Evolutionary conservation across 2,888 invertebrate species (phyloP).

Genomic region (Taphrorychus bicolor): DNA sequence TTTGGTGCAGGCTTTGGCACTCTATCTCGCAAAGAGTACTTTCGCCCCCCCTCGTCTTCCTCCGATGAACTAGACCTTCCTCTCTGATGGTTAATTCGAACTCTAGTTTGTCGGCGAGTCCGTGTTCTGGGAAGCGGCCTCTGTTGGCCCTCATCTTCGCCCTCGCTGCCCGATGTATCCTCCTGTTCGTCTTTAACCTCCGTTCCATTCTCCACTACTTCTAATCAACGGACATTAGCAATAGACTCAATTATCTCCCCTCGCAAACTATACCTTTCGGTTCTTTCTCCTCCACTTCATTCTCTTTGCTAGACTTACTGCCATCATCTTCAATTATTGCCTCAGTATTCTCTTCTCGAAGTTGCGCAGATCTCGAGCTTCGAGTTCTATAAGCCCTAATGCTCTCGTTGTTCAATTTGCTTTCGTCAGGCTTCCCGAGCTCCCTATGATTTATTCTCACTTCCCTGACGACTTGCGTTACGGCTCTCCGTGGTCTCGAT

Average conservation of each 20-base stretch:
- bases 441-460: slow-evolving; percentile 18
- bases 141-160: slow-evolving; percentile 29
- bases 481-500: slow-evolving; percentile 15
- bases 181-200: slow-evolving; percentile 32
- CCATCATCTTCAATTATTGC: slow-evolving; percentile 35
- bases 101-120: slow-evolving; percentile 17
- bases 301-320: slow-evolving; percentile 32
- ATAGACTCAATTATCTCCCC: neutral
- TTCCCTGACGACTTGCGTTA: slow-evolving; percentile 22
- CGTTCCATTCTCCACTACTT: slow-evolving; percentile 5
- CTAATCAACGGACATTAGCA: neutral
- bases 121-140: slow-evolving; percentile 15
- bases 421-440: slow-evolving; percentile 19
- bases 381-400: slow-evolving; percentile 7
- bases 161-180: slow-evolving; percentile 43
- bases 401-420: slow-evolving; percentile 24
- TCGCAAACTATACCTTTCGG: slow-evolving; percentile 2
- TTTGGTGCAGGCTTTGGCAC: slow-evolving; percentile 53
- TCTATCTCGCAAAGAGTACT: slow-evolving; percentile 55
- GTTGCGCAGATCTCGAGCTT: slow-evolving; percentile 10
- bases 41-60: slow-evolving; percentile 42
- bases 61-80: slow-evolving; percentile 49
- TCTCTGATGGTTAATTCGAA: slow-evolving; percentile 13
- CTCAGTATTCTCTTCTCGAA: slow-evolving; percentile 35
- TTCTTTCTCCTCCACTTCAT: slow-evolving; percentile 11